Base-by-base conservation (phyloP, 2,888 invertebrate genomes). In the Lepidonotus clava region DNA sequence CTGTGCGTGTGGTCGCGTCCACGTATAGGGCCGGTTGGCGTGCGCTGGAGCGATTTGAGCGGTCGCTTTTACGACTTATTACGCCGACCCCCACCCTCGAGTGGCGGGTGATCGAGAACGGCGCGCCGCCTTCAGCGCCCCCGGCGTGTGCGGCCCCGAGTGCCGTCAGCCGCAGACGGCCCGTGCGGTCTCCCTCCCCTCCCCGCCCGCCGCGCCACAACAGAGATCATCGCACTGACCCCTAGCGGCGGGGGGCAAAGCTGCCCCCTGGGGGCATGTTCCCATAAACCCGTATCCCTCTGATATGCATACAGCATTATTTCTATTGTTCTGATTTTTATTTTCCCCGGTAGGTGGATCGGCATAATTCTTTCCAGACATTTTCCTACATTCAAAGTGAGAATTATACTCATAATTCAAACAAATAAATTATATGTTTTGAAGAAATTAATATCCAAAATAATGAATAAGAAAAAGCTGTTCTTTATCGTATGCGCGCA, bases 51-150 rank as follows among this genome's bases (percentile, higher is more conserved):
- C 71, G 36, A 71, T 71, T 71, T 38, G 32, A 34, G 5, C 36
- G 1, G 38, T 21, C 36, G 34, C 71, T 38, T 71, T 71, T 71
- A 71, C 71, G 71, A 38, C 38, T 38, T 71, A 71, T 36, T 14
- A 21, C 71, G n/a, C n/a, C n/a, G n/a, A n/a, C n/a, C n/a, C n/a
- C n/a, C n/a, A n/a, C n/a, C n/a, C n/a, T n/a, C 36, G 46, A 18
- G 36, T 38, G 34, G 36, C 38, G n/a, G 36, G 36, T 71, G 71
- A 61, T 61, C 61, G 71, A 38, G 71, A 34, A 24, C 61, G 71
- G 21, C 71, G 34, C 71, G 0, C 34, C 14, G 14, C 66, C 71
- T 14, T 11, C 21, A 2, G 36, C 71, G 71, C 71, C 71, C 71
- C 71, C 38, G 71, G 71, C 71, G 71, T 71, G 14, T 18, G 46